Evolutionary conservation across 1,140 invertebrate species (phyloP).

Genomic region (Steinernema feltiae): DNA sequence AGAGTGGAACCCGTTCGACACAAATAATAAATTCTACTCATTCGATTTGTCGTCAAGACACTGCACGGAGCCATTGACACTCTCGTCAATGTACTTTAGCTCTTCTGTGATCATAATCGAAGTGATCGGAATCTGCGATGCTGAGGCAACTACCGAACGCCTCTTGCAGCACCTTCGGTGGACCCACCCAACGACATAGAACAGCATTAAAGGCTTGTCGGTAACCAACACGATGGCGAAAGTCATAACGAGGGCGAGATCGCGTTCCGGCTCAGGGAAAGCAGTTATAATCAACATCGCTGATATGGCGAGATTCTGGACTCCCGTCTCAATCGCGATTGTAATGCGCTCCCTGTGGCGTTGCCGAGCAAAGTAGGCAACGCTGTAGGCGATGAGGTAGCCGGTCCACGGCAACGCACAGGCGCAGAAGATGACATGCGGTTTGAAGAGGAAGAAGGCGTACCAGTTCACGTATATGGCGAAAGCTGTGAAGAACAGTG

Average conservation of each 20-base stretch:
- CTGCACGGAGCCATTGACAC: background rate
- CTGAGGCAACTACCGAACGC: background rate
- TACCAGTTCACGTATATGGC: conserved; percentile 82
- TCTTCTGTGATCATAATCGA: background rate
- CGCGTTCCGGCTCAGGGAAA: conserved; percentile 33
- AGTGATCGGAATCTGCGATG: background rate
- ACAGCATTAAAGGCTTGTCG: conserved; percentile 33
- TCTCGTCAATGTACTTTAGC: background rate
- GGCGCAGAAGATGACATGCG: conserved; percentile 60
- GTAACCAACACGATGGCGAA: conserved; percentile 31
- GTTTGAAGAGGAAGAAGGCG: conserved; percentile 75
- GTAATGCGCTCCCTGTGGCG: conserved; percentile 52
- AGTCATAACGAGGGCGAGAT: conserved; percentile 34
- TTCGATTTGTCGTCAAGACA: background rate
- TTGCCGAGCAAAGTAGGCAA: conserved; percentile 54
- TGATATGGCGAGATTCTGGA: conserved; percentile 58
- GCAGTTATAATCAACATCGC: conserved; percentile 28
- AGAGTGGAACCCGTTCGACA: too few species aligned
- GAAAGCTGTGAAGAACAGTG: conserved; percentile 78
- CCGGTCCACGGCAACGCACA: conserved; percentile 58
- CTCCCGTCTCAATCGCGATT: conserved; percentile 60
- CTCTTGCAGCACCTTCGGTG: background rate
- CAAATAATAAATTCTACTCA: background rate
- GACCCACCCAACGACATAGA: background rate
- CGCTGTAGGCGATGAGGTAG: conserved; percentile 57